These are phyloP conservation scores for Oreotrochilus melanogaster DNA, from an alignment of 2,113 vertebrate genomes.

Conservation along the genomic window DNA sequence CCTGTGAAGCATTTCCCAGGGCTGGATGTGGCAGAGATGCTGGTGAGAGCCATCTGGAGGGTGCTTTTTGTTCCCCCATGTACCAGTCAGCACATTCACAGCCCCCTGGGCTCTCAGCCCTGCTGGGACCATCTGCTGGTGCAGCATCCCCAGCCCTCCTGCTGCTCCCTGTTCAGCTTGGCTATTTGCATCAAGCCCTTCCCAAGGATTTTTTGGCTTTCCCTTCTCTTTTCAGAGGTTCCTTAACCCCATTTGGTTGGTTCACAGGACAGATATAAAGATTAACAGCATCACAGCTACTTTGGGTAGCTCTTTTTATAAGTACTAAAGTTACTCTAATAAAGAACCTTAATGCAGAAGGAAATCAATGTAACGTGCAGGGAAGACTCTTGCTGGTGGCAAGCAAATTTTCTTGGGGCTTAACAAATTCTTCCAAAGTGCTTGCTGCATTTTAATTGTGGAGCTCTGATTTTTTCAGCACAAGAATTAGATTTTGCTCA, in stretches of 20 bases:
- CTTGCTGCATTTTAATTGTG: not conserved
- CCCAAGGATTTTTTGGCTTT: not conserved
- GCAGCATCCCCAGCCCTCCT: not conserved
- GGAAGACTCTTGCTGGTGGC: not conserved
- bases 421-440: not conserved
- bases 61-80: not conserved
- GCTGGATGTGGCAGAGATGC: not conserved
- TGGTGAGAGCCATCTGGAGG: accelerated
- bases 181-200: not conserved
- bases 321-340: not conserved
- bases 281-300: not conserved
- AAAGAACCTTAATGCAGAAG: not conserved
- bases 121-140: not conserved
- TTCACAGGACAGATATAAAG: not conserved
- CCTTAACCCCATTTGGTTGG: not conserved
- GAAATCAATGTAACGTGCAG: not conserved
- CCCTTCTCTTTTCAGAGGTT: not conserved
- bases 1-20: not conserved
- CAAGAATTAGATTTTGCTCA: not conserved
- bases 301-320: not conserved
- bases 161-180: not conserved
- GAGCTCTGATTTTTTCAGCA: not conserved
- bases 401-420: not conserved
- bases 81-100: not conserved
- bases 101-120: not conserved